Percentiles rank a stretch among this genome's conserved stretches.
Conservation (phyloP, 2,113 vertebrate species). For the Tyrannus savana region DNA sequence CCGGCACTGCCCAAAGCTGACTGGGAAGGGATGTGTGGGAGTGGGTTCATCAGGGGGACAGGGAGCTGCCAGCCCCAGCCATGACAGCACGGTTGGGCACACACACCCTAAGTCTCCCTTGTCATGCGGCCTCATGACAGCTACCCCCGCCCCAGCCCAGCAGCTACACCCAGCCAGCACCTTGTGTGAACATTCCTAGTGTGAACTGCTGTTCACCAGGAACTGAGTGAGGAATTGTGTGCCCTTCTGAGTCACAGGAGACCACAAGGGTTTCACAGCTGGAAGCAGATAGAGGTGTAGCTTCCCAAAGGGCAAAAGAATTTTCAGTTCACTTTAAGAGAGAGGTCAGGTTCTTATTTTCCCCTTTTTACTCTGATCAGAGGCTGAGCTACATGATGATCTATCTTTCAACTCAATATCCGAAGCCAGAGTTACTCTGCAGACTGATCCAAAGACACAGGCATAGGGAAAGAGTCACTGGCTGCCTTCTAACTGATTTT, state of each 20-base stretch:
- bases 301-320: neutral
- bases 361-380: neutral
- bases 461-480: neutral
- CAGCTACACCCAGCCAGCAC: neutral
- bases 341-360: neutral
- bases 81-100: neutral
- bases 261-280: neutral
- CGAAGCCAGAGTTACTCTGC: neutral
- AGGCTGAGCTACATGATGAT: neutral
- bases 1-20: neutral
- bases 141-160: neutral
- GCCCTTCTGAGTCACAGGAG: neutral
- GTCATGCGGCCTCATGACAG: neutral
- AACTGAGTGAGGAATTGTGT: neutral
- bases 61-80: neutral
- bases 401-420: neutral
- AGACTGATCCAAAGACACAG: neutral
- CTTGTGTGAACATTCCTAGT: neutral
- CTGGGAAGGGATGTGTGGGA: neutral
- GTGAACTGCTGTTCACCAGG: neutral
- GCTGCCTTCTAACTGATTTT: neutral
- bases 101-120: neutral
- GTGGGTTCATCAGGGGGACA: neutral
- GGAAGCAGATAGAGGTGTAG: neutral
- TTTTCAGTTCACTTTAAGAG: neutral